Evolutionary conservation across 2,888 invertebrate genomes (phyloP).

Genomic region (Harmothoe impar): DNA sequence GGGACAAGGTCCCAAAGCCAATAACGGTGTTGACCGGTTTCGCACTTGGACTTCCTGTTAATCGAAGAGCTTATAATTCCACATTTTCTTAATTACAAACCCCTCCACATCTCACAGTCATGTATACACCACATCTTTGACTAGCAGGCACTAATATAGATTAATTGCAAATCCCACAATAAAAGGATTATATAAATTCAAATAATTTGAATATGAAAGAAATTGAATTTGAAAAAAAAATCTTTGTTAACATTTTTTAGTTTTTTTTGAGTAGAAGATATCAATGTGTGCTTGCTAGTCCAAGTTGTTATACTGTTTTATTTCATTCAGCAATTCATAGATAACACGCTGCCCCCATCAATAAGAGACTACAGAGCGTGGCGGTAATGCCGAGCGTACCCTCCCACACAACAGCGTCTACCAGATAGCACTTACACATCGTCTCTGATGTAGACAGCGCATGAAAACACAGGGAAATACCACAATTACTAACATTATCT

Average conservation of each 20-base stretch:
- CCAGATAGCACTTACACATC: constrained; percentile 56
- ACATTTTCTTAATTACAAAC: constrained; percentile 1
- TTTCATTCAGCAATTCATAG: neutral
- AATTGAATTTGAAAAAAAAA: no score
- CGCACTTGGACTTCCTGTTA: neutral
- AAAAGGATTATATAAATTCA: no score
- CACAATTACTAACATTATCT: constrained; percentile 9
- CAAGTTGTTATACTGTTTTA: no score
- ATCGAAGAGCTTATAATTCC: neutral
- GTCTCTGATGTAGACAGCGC: constrained; percentile 52
- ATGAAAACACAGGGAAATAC: constrained; percentile 54
- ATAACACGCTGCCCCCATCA: neutral
- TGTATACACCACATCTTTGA: neutral
- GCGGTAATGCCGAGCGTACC: no score
- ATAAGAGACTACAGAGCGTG: neutral
- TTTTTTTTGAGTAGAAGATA: no score
- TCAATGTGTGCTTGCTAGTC: no score
- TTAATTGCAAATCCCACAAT: no score
- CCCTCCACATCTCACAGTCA: neutral
- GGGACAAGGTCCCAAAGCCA: no score
- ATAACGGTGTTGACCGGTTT: neutral
- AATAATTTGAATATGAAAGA: no score
- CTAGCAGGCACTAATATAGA: neutral
- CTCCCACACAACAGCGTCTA: neutral
- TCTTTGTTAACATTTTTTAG: no score